These are phyloP conservation scores for Chirona hameri DNA, from an alignment of 2,888 invertebrate genomes.

Conservation along the genomic window DNA sequence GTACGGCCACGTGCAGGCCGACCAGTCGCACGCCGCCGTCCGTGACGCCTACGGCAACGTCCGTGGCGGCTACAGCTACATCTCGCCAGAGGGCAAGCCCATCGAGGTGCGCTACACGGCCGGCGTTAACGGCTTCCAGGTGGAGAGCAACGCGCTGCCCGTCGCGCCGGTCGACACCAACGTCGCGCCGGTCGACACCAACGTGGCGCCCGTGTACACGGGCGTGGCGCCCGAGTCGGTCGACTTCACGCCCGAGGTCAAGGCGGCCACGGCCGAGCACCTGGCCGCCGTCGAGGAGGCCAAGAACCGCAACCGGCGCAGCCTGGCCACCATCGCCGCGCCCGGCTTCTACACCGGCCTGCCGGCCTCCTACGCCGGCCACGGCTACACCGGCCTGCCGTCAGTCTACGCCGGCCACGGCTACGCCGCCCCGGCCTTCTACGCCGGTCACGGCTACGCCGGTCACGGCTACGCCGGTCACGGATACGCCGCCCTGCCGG, in stretches of 20 bases:
- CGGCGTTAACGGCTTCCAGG: constrained; percentile 48
- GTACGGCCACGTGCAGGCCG: constrained; percentile 38
- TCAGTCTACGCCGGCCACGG: constrained; percentile 13
- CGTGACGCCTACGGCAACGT: constrained; percentile 49
- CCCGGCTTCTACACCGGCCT: constrained; percentile 46
- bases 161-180: constrained; percentile 23
- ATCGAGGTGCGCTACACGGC: constrained; percentile 50
- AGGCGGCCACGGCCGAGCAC: constrained; percentile 41
- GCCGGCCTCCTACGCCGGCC: background rate
- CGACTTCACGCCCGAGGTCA: constrained; percentile 30
- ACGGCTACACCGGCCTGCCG: constrained; percentile 47
- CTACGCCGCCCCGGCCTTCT: background rate
- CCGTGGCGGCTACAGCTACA: constrained; percentile 50
- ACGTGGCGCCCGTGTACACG: background rate
- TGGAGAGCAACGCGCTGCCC: constrained; percentile 46
- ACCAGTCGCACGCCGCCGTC: constrained; percentile 40
- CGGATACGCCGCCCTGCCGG: constrained; percentile 42
- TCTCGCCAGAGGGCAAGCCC: constrained; percentile 50
- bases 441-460: constrained; percentile 41
- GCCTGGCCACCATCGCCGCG: constrained; percentile 41
- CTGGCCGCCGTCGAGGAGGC: constrained; percentile 47
- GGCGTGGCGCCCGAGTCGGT: too few relatives aligned
- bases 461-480: constrained; percentile 40
- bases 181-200: background rate
- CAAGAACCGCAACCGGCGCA: background rate